A percentile compares a stretch with the other conserved stretches of the same genome.
These are phyloP conservation scores for Micrasema minimum DNA, from an alignment of 1,140 invertebrate genomes.

Conservation along the genomic window DNA sequence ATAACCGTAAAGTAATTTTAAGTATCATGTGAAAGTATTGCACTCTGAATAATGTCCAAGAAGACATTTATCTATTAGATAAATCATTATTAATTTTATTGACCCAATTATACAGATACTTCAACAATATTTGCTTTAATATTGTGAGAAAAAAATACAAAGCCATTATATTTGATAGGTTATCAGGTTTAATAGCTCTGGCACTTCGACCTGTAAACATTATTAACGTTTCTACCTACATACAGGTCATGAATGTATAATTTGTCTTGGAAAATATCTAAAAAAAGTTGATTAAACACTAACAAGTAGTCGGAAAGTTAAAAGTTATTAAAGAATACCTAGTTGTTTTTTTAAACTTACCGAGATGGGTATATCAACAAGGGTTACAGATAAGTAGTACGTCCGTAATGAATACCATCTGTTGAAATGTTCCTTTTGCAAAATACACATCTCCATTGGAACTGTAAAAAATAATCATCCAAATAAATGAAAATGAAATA, in stretches of 20 bases:
- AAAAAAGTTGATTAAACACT: too few species aligned
- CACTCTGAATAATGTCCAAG: too few species aligned
- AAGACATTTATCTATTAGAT: too few species aligned
- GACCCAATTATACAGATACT: slow-evolving; percentile 1
- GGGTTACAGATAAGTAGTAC: slow-evolving; percentile 88
- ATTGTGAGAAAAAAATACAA: slow-evolving; percentile 10
- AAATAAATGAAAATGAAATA: not conserved
- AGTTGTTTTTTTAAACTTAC: slow-evolving; percentile 66
- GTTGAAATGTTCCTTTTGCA: slow-evolving; percentile 94
- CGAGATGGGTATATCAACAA: slow-evolving; percentile 83
- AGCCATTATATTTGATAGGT: slow-evolving; percentile 29
- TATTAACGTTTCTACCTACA: not conserved
- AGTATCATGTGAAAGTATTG: too few species aligned
- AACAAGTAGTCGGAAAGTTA: too few species aligned
- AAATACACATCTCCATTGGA: slow-evolving; percentile 89
- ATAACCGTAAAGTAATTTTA: too few species aligned
- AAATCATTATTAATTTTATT: not conserved
- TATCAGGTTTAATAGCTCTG: slow-evolving; percentile 19
- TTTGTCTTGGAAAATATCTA: not conserved
- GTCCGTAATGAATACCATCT: slow-evolving; percentile 96
- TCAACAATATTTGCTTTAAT: slow-evolving; percentile 16
- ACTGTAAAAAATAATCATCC: slow-evolving; percentile 72
- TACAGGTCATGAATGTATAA: slow-evolving; percentile 2
- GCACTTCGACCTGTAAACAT: slow-evolving; percentile 11
- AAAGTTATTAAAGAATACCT: too few species aligned